Base-by-base conservation (phyloP, 1,140 invertebrate species). In the Dinoponera quadriceps region DNA sequence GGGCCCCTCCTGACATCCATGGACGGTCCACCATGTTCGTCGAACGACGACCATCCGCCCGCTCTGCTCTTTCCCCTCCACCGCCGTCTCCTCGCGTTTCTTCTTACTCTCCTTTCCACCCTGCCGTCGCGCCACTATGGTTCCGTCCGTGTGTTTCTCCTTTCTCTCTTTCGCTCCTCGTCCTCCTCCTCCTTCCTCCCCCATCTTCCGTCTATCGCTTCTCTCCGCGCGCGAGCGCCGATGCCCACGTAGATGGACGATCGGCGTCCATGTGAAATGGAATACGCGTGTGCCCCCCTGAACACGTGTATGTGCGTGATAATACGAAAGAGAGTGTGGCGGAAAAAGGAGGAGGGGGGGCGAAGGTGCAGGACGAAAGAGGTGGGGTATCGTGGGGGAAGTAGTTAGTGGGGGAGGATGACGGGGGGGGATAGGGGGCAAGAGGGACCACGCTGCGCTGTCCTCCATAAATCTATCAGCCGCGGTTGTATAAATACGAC, bases 401-500 rank as follows among this genome's bases (percentile, higher is more conserved):
- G 84, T 73, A 48, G 88, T 80, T 85, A 75, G 82, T 81, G 87
- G 84, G 69, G 82, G 78, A 77, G 84, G 68, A 74, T 82, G 72
- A 80, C 63, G 71, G 62, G 71, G 29, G 54, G 69, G 83, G 57
- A n/a, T 27, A 65, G 85, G 74, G 89, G 85, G 88, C 82, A 88
- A 85, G 89, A 90, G 91, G 91, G 91, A 92, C 92, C 92, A 93
- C 90, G 93, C 93, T 94, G 93, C 90, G 93, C 93, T 93, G 93
- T 94, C 93, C 93, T 94, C 93, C 93, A 94, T 94, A 94, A 94
- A 94, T 94, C 93, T 94, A 94, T 94, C 93, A 94, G 90, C 90
- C 91, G 91, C 90, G 94, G 93, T 94, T 94, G 94, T 94, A 94
- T 94, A 94, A 94, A 94, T 94, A 94, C 93, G 93, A 94, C 93